Evolutionary conservation across 1,140 invertebrate genomes (phyloP).

Genomic region (Phocides pigmalion): DNA sequence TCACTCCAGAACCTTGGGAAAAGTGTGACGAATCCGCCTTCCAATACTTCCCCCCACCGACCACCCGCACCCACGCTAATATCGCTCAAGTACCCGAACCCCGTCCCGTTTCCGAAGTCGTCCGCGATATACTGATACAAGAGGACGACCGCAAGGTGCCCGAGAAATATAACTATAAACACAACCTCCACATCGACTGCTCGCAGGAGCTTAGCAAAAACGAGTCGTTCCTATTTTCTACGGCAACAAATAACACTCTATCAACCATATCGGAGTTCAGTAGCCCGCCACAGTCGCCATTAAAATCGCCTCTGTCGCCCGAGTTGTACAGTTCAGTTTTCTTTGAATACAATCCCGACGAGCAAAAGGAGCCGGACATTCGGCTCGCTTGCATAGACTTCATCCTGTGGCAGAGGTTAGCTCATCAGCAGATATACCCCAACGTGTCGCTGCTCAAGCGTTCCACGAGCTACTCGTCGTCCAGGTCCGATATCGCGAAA

Average conservation of each 20-base stretch:
- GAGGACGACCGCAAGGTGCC: constrained; percentile 57
- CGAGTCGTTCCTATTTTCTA: constrained; percentile 61
- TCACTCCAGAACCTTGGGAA: constrained; percentile 64
- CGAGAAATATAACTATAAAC: constrained; percentile 49
- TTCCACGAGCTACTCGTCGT: constrained; percentile 49
- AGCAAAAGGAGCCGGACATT: constrained; percentile 45
- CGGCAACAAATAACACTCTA: constrained; percentile 53
- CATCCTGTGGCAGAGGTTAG: constrained; percentile 76
- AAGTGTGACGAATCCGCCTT: constrained; percentile 67
- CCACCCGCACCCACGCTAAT: background rate
- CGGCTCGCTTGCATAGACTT: constrained; percentile 71
- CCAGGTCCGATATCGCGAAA: constrained; percentile 62
- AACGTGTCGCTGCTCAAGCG: constrained; percentile 60
- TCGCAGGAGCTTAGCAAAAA: constrained; percentile 52
- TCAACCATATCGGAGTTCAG: constrained; percentile 67
- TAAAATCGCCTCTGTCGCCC: constrained; percentile 54
- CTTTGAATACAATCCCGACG: constrained; percentile 60
- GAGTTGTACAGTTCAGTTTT: constrained; percentile 74
- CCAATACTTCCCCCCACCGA: constrained; percentile 44
- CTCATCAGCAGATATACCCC: constrained; percentile 61
- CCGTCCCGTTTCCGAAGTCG: constrained; percentile 49
- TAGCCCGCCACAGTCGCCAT: constrained; percentile 49
- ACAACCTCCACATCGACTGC: constrained; percentile 45
- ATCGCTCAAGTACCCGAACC: background rate
- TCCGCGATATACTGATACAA: constrained; percentile 59